These are phyloP conservation scores for Heterodera schachtii DNA, from an alignment of 1,140 invertebrate species.

Conservation along the genomic window DNA sequence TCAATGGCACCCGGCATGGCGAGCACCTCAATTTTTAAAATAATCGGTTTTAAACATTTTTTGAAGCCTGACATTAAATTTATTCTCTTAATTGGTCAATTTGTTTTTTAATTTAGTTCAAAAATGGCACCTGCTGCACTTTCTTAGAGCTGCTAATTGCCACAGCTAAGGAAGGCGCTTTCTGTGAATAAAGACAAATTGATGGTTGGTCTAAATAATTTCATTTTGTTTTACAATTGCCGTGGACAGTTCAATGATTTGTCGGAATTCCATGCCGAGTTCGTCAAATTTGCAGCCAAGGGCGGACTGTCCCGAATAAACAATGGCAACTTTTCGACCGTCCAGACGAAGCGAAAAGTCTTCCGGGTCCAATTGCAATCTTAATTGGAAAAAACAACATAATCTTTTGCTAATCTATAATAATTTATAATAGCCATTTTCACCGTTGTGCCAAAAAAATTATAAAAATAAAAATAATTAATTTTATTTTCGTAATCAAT, in stretches of 20 bases:
- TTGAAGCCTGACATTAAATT: too few species aligned
- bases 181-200: constrained; percentile 66
- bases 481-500: too few species aligned
- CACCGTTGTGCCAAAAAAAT: too few species aligned
- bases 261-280: constrained; percentile 81
- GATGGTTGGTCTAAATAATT: too few species aligned
- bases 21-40: not conserved
- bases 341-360: constrained; percentile 65
- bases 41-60: too few species aligned
- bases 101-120: too few species aligned
- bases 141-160: constrained; percentile 73
- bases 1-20: too few species aligned
- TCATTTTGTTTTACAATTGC: constrained; percentile 70
- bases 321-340: constrained; percentile 80
- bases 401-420: too few species aligned
- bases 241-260: constrained; percentile 80
- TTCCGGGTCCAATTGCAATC: constrained; percentile 30
- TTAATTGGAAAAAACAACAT: too few species aligned
- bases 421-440: too few species aligned
- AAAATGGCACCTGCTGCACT: constrained; percentile 67
- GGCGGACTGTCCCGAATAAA: constrained; percentile 91
- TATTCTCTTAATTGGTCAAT: too few species aligned
- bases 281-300: constrained; percentile 82
- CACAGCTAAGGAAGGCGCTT: constrained; percentile 86
- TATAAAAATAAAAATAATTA: too few species aligned